Base-by-base conservation (phyloP, 2,888 invertebrate species). In the Prenolepis imparis region DNA sequence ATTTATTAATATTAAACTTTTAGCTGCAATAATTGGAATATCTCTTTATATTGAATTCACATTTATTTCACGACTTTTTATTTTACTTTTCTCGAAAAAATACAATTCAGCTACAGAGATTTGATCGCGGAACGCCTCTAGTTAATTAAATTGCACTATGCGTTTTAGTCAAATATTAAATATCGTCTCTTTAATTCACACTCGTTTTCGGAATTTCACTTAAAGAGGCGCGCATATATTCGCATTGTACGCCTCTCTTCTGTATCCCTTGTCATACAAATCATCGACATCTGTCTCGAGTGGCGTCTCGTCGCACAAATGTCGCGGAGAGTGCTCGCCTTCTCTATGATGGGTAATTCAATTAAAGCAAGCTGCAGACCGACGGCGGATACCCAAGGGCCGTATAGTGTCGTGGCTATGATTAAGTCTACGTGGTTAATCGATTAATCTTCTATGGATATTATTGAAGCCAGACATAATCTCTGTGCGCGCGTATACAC, bases 341-440 rank as follows among this genome's bases (percentile, higher is more conserved):
- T 41, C 81, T 85, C 63, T 36, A 66, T 73, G 78, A 87, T 70
- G 55, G 81, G 81, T 87, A 87, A 90, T 86, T 85, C 75, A 88
- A 89, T 90, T 90, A 89, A 88, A 83, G 63, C 84, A 52, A 36
- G 73, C 83, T 86, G 86, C 80, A 82, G 77, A 73, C 75, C 84
- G 73, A 55, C 70, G 78, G 41, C 55, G 59, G 70, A 77, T 52
- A 73, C 61, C 61, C 84, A 57, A 83, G 87, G 80, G 84, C 83
- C 57, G 75, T 52, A 67, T 59, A 61, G 78, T 72, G 85, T 88
- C 84, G 48, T 78, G 82, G 18, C 70, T 59, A 44, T 59, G 72
- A 80, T 84, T 84, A 84, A 85, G 89, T 86, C 84, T 74, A 74
- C 52, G 59, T 44, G 70, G 32, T 70, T 18, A 32, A 80, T 80